phyloP scores from a whole-genome alignment of 2,888 invertebrate genomes.

The Pemphredon lugubris region DNA sequence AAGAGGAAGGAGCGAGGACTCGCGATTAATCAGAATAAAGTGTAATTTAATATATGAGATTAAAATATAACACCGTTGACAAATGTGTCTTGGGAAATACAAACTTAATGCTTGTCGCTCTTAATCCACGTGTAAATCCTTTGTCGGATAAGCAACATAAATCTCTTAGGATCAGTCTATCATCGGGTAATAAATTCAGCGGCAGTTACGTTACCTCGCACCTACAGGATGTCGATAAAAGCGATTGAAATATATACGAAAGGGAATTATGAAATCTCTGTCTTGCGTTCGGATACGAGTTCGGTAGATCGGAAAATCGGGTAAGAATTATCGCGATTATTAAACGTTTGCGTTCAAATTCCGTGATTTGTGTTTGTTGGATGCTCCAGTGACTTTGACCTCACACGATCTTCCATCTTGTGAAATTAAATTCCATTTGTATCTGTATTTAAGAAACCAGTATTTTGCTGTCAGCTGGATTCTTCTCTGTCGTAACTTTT shows the following conservation, averaged over 20 bases:
- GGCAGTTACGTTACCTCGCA: neutral
- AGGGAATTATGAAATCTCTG: neutral
- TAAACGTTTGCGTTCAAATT: neutral
- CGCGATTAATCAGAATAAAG: too few relatives aligned
- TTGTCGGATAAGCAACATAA: neutral
- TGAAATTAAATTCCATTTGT: too few relatives aligned
- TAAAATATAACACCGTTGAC: neutral
- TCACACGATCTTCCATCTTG: too few relatives aligned
- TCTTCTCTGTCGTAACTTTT: too few relatives aligned
- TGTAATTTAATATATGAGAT: too few relatives aligned
- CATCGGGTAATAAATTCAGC: conserved; percentile 1
- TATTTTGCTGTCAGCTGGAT: too few relatives aligned
- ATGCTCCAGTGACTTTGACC: too few relatives aligned
- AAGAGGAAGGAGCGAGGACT: too few relatives aligned
- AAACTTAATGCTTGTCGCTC: neutral
- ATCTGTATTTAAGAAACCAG: too few relatives aligned
- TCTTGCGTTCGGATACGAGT: neutral
- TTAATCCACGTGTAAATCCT: neutral
- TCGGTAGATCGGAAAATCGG: neutral
- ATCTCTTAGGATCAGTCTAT: conserved; percentile 2
- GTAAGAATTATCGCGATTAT: neutral
- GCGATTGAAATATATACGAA: neutral
- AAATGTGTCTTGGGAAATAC: too few relatives aligned
- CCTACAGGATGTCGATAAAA: neutral
- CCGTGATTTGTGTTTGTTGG: too few relatives aligned